A percentile compares a stretch with the other conserved stretches of the same genome.
These are phyloP conservation scores for Bombus confusus DNA, from an alignment of 1,140 invertebrate genomes.

Conservation along the genomic window DNA sequence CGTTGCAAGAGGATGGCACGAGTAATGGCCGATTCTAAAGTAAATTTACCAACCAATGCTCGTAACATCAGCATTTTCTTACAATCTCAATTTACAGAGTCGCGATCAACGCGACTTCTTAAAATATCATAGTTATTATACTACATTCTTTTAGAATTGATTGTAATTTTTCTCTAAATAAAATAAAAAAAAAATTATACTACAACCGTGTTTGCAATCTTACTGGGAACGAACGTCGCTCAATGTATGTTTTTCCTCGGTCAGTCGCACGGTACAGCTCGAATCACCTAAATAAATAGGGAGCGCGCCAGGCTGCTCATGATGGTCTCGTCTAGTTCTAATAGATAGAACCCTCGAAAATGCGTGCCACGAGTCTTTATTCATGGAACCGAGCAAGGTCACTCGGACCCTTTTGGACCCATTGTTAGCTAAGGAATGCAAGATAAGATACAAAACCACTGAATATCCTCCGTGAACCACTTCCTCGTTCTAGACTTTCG, in stretches of 20 bases:
- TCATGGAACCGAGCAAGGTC: constrained; percentile 65
- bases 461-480: constrained; percentile 65
- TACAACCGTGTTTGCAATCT: background rate
- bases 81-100: background rate
- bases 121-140: background rate
- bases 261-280: background rate
- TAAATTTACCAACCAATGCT: too few relatives aligned
- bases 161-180: too few relatives aligned
- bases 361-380: constrained; percentile 28
- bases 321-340: background rate
- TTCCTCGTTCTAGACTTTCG: constrained; percentile 69
- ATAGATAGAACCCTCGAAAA: background rate
- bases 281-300: background rate
- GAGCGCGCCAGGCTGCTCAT: background rate
- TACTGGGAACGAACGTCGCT: background rate
- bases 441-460: constrained; percentile 55
- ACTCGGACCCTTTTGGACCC: constrained; percentile 60
- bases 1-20: too few relatives aligned
- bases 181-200: too few relatives aligned
- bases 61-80: too few relatives aligned
- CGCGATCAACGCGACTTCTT: background rate
- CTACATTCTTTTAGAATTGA: too few relatives aligned
- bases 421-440: constrained; percentile 59
- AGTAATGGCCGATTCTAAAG: too few relatives aligned
- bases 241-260: too few relatives aligned